Evolutionary conservation across 2,797 vertebrate genomes (phyloP).

Genomic region (Erethizon dorsatum): DNA sequence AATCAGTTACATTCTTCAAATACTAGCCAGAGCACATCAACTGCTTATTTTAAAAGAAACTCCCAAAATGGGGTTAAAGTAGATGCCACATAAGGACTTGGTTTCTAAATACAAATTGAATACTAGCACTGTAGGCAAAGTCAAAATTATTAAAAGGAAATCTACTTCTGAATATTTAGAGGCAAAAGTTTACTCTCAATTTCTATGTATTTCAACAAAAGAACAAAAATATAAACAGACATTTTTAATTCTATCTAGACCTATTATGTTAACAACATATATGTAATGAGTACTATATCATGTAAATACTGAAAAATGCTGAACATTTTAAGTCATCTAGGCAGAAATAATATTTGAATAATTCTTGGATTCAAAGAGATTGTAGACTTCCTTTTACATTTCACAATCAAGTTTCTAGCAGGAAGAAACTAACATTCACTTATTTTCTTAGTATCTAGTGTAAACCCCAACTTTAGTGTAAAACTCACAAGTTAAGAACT

Average conservation of each 20-base stretch:
- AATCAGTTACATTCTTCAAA: constrained; percentile 69
- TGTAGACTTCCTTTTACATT: constrained; percentile 11
- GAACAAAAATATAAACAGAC: constrained; percentile 4
- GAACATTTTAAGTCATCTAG: not conserved
- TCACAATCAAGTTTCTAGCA: not conserved
- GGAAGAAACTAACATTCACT: not conserved
- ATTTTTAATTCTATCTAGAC: constrained; percentile 18
- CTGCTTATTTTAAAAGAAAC: constrained; percentile 68
- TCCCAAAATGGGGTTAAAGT: constrained; percentile 29
- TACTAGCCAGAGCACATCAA: constrained; percentile 66
- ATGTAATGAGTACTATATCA: not conserved
- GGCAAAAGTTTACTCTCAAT: not conserved
- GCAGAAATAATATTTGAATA: constrained; percentile 48
- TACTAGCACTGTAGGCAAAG: not conserved
- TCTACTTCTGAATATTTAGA: constrained; percentile 46
- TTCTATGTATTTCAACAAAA: constrained; percentile 27
- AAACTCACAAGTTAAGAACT: constrained; percentile 20
- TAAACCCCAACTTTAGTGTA: not conserved
- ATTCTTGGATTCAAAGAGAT: not conserved
- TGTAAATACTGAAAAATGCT: not conserved
- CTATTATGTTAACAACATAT: not conserved
- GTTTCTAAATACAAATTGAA: constrained; percentile 74
- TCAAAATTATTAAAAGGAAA: constrained; percentile 43
- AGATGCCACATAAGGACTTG: constrained; percentile 61
- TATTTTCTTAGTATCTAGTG: not conserved